Evolutionary conservation across 1,140 invertebrate genomes (phyloP).

Genomic region (Philotrypesis tridentata): DNA sequence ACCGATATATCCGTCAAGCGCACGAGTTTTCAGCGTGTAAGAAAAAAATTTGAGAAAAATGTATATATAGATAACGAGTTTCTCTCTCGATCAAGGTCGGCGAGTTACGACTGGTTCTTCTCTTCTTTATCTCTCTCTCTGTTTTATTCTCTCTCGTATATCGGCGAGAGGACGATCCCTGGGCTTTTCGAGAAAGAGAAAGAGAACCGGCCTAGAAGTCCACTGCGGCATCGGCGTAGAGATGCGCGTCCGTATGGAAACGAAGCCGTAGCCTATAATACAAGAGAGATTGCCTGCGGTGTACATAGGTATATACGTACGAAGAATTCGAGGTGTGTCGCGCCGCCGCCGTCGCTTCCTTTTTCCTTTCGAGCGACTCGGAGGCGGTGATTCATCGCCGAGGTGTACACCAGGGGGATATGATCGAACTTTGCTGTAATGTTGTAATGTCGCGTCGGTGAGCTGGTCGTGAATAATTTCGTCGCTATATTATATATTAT

Average conservation of each 20-base stretch:
- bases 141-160: neutral
- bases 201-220: neutral
- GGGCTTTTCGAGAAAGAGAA: neutral
- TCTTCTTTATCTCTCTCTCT: neutral
- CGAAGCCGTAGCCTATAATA: neutral
- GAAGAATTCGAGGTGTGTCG: constrained; percentile 19
- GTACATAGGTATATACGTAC: neutral
- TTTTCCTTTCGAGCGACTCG: neutral
- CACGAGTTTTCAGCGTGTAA: neutral
- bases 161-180: neutral
- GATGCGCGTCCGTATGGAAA: neutral
- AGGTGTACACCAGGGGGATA: neutral
- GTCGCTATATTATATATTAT: too few relatives aligned
- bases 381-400: neutral
- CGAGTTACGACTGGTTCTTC: constrained; percentile 24
- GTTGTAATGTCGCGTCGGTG: neutral
- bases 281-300: neutral
- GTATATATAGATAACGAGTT: too few relatives aligned
- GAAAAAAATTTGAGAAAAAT: neutral
- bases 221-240: neutral
- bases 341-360: neutral
- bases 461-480: too few relatives aligned
- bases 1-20: neutral
- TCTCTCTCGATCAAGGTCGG: neutral
- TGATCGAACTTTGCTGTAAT: neutral